phyloP scores from a whole-genome alignment of 2,113 vertebrate species.

The Monarcha castaneiventris region DNA sequence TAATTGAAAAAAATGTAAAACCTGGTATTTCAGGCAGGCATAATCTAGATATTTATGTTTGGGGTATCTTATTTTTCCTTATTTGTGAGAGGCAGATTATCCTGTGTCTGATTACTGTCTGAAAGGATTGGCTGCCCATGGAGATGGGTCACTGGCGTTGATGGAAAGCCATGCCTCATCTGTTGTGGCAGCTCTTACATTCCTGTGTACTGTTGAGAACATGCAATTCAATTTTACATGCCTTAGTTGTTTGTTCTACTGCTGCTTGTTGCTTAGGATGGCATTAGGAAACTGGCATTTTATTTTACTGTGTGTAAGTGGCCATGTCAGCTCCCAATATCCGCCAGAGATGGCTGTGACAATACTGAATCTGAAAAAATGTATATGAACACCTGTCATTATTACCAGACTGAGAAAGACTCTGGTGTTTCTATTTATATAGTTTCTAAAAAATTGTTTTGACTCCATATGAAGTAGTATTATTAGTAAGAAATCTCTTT shows the following conservation, averaged over 20 bases:
- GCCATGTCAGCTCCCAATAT: neutral
- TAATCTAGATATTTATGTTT: neutral
- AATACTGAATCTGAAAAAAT: neutral
- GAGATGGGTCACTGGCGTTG: neutral
- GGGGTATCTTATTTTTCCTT: neutral
- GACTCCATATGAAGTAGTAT: neutral
- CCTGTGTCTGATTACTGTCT: neutral
- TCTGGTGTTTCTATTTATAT: neutral
- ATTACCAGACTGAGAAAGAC: neutral
- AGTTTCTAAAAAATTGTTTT: neutral
- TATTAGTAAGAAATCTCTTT: neutral
- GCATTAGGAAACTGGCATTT: neutral
- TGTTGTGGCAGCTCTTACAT: neutral
- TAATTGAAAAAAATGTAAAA: neutral
- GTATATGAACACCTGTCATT: neutral
- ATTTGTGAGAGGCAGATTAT: neutral
- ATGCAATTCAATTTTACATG: neutral
- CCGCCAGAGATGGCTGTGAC: neutral
- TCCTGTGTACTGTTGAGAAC: neutral
- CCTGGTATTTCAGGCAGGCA: neutral
- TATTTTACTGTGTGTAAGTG: neutral
- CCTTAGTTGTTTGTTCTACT: neutral
- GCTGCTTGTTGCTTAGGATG: neutral
- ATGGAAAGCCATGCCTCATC: neutral
- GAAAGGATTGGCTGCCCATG: neutral